phyloP scores from a whole-genome alignment of 2,888 invertebrate species.

The Troides aeacus region DNA sequence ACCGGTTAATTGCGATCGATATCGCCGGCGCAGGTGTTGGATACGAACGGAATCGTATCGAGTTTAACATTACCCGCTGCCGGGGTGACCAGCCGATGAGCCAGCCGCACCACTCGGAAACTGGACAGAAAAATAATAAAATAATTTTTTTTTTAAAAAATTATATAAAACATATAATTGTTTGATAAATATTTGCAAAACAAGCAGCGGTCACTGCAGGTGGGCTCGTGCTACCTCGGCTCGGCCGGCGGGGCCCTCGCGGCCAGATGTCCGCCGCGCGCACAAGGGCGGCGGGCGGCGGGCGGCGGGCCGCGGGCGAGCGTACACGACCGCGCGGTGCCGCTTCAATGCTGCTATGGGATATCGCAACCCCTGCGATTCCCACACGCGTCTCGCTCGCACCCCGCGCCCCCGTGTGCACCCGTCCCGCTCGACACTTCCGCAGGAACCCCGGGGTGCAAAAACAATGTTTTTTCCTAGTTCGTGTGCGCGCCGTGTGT shows the following conservation, averaged over 20 bases:
- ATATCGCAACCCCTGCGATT: conserved; percentile 75
- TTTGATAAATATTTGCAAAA: too few relatives aligned
- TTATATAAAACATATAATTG: too few relatives aligned
- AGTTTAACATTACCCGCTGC: conserved; percentile 15
- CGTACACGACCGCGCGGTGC: conserved; percentile 53
- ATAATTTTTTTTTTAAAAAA: too few relatives aligned
- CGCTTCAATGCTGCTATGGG: conserved; percentile 73
- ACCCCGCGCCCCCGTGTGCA: conserved; percentile 24
- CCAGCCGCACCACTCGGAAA: too few relatives aligned
- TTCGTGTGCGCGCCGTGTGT: conserved; percentile 71
- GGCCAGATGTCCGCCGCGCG: conserved; percentile 38
- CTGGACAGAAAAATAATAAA: too few relatives aligned
- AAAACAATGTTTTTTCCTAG: conserved; percentile 65
- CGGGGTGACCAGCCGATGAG: conserved; percentile 1
- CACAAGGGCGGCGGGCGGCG: conserved; percentile 20
- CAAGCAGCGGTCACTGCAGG: too few relatives aligned
- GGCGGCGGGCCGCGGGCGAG: conserved; percentile 37
- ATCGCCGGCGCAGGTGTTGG: conserved; percentile 39
- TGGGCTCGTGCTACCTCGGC: too few relatives aligned
- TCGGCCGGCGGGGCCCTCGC: conserved; percentile 18
- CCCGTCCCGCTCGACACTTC: conserved; percentile 52
- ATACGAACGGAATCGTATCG: conserved; percentile 11
- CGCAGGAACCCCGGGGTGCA: conserved; percentile 74
- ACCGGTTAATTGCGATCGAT: conserved; percentile 38
- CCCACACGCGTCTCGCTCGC: conserved; percentile 59